Evolutionary conservation across 2,888 invertebrate genomes (phyloP), one percentile per base, ranked within the genome.

Genomic region (Heliconius erato): DNA sequence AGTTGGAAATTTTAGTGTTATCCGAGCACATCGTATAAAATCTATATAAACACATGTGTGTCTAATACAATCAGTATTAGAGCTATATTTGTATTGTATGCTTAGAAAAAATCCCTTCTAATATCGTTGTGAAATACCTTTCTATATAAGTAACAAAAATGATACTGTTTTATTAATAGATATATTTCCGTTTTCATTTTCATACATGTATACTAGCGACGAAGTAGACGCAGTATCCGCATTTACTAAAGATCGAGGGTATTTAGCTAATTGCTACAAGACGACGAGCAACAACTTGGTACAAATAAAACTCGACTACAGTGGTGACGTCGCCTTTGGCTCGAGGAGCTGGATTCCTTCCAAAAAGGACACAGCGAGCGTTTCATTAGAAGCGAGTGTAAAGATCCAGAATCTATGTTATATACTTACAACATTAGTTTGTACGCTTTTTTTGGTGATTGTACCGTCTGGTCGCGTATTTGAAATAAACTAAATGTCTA

Each of bases 311-410:
- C 79, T 74, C 78, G 83, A 79, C 63, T 82, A 82, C 72, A 83
- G 63, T 80, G 59, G 74, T 71, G 68, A 80, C 79, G 67, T 80
- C 85, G 82, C 79, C 79, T 83, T 84, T 84, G 82, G 83, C 82
- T 76, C 63, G 76, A 78, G 49, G 59, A 63, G 84, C 82, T 85
- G 86, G 86, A 85, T 35, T 35, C 49, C 67, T 49, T 86, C 87
- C 87, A 87, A 83, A 85, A 83, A 83, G 82, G 82, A 85, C 81
- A 80, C 59, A 71, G n/a, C 79, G 79, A 79, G 80, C 83, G 77
- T 82, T 85, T 82, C 82, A 84, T 83, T 85, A 80, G 78, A 77
- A 79, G 69, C 71, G 79, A 83, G 79, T 81, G 81, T 71, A 82
- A 83, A 84, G 83, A 82, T 82, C 32, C 49, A 19, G 78, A 82